phyloP scores from a whole-genome alignment of 2,113 vertebrate species.

The Alethe diademata region DNA sequence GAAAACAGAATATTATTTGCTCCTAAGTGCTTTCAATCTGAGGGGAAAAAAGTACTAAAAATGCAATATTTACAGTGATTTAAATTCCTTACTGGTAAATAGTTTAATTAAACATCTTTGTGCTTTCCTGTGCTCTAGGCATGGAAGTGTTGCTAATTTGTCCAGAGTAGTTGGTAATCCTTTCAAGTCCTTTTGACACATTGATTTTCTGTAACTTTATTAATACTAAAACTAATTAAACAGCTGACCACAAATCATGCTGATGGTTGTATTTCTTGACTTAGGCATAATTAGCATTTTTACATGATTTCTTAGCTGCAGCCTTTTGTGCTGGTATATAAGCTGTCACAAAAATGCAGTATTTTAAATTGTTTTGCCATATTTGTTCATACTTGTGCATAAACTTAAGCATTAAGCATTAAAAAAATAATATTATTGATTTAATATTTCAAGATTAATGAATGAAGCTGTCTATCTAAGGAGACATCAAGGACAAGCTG shows the following conservation, averaged over 20 bases:
- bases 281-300: conserved; percentile 34
- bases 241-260: conserved; percentile 16
- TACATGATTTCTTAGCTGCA: not conserved
- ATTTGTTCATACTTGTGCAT: not conserved
- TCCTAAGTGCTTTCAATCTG: not conserved
- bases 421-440: not conserved
- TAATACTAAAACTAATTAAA: conserved; percentile 58
- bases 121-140: conserved; percentile 20
- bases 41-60: not conserved
- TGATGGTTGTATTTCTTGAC: conserved; percentile 22
- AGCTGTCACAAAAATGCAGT: not conserved
- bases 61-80: conserved; percentile 6
- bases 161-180: conserved; percentile 25
- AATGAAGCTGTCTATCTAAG: not conserved
- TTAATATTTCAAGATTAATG: not conserved
- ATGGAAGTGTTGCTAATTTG: conserved; percentile 37
- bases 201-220: conserved; percentile 57
- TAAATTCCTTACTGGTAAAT: conserved; percentile 36
- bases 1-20: not conserved
- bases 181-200: conserved; percentile 54
- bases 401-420: not conserved
- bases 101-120: conserved; percentile 48
- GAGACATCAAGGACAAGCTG: not conserved
- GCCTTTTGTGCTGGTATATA: not conserved
- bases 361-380: not conserved